Percentiles rank a stretch among this genome's conserved stretches.
These are phyloP conservation scores for Sacculina carcini DNA, from an alignment of 2,888 invertebrate species.

Conservation along the genomic window DNA sequence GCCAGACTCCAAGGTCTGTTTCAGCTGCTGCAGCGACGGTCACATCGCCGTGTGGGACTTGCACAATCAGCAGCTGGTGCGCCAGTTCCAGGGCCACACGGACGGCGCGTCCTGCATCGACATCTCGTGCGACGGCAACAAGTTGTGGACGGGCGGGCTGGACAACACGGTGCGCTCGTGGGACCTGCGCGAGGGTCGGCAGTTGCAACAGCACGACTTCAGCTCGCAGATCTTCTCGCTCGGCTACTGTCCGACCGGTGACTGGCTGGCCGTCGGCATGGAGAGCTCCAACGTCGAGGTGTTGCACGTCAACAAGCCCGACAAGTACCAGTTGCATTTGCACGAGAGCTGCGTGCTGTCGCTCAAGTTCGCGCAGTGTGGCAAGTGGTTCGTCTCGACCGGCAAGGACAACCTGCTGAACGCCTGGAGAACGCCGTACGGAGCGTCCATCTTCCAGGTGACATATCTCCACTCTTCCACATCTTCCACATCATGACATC, in stretches of 20 bases:
- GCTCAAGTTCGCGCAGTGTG: slow-evolving; percentile 71
- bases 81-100: slow-evolving; percentile 25
- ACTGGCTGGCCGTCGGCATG: slow-evolving; percentile 33
- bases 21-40: slow-evolving; percentile 90
- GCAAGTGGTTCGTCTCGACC: slow-evolving; percentile 87
- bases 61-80: slow-evolving; percentile 26
- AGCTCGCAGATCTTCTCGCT: slow-evolving; percentile 30
- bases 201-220: slow-evolving; percentile 28
- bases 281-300: slow-evolving; percentile 47
- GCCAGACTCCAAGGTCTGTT: slow-evolving; percentile 69
- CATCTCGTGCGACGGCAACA: slow-evolving; percentile 27
- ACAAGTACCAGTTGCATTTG: slow-evolving; percentile 80
- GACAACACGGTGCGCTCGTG: slow-evolving; percentile 31
- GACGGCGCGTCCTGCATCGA: slow-evolving; percentile 34
- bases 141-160: slow-evolving; percentile 31
- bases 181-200: slow-evolving; percentile 28
- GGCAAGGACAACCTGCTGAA: slow-evolving; percentile 82
- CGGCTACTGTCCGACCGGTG: slow-evolving; percentile 30
- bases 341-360: slow-evolving; percentile 90
- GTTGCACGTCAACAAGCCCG: slow-evolving; percentile 57
- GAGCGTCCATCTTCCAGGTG: slow-evolving; percentile 82
- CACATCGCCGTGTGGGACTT: slow-evolving; percentile 37
- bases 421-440: slow-evolving; percentile 84
- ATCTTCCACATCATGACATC: not conserved
- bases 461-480: not conserved